Base-by-base conservation (phyloP, 2,797 vertebrate species). In the Botia kubotai region DNA sequence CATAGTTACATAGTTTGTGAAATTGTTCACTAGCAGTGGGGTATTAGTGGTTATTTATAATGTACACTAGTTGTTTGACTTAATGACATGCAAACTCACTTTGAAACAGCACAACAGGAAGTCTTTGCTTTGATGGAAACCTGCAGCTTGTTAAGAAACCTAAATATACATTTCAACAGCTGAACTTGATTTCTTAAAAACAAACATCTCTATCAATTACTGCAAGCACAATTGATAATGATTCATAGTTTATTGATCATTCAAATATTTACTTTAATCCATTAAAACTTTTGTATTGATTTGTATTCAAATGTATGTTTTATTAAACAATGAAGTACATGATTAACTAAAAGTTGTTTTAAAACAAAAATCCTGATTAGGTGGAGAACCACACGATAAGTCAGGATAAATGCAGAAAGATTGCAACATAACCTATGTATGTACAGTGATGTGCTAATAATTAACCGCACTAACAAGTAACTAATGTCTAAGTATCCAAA, bases 31-130 rank as follows among this genome's bases (percentile, higher is more conserved):
- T 63, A 16, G 48, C 53, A 29, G 19, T 53, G 29, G 29, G 43
- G 43, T 11, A 73, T 73, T 55, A 80, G 33, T 10, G 33, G 71
- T 57, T 52, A 68, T 33, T 58, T 36, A 10, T 73, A 3, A 73
- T 4, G 6, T 12, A 60, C 14, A 57, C 26, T 57, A 63, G 52
- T 48, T 80, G 53, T 33, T 74, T 14, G 79, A 21, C 23, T 60
- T 80, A 67, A 55, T 58, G n/a, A 74, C 71, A 36, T 46, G 43
- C 50, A 33, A 48, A 21, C 10, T 48, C 36, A 46, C 14, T 74
- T 67, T 58, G 7, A 67, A 80, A 74, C 53, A 60, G 53, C 66
- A n/a, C 66, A 69, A 33, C 8, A 50, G 71, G 63, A 72, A 19
- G 50, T 65, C 48, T 48, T 66, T 6, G 53, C 69, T 72, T 72